Percentiles rank a stretch among this genome's conserved stretches.
These are phyloP conservation scores for Torymus texanus DNA, from an alignment of 2,888 invertebrate species.

Conservation along the genomic window DNA sequence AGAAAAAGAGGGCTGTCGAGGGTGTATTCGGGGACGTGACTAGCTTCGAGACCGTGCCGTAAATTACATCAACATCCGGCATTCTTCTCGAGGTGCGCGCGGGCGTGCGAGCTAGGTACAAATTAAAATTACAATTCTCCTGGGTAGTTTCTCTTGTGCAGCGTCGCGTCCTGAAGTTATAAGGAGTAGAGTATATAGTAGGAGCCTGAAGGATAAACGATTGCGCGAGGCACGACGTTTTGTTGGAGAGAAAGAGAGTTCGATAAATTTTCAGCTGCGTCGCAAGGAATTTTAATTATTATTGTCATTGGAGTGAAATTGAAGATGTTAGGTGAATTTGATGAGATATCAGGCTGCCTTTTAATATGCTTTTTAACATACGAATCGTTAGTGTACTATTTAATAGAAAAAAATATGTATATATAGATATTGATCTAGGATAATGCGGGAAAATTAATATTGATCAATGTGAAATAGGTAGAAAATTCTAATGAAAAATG, in stretches of 20 bases:
- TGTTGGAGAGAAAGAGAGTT: constrained; percentile 3
- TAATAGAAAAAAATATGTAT: no score
- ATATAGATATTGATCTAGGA: no score
- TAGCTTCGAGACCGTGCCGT: constrained; percentile 34
- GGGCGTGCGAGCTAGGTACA: constrained; percentile 10
- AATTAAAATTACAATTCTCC: constrained; percentile 48
- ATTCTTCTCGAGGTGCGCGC: constrained; percentile 17
- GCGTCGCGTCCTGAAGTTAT: neutral
- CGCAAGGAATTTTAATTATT: constrained; percentile 9
- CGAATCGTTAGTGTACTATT: no score
- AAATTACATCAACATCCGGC: constrained; percentile 43
- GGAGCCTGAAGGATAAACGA: neutral
- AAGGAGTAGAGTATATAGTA: no score
- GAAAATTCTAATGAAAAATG: no score
- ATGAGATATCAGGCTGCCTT: no score
- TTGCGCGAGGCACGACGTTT: neutral
- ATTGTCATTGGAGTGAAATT: neutral
- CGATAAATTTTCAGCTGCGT: neutral
- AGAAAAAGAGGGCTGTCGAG: constrained; percentile 19
- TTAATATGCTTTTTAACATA: no score
- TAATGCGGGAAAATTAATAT: no score
- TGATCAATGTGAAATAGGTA: no score
- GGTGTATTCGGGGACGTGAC: constrained; percentile 46
- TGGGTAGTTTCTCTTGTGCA: constrained; percentile 27
- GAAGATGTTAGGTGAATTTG: no score